These are phyloP conservation scores for Loripinus fragilis DNA, from an alignment of 2,888 invertebrate genomes.

Conservation along the genomic window DNA sequence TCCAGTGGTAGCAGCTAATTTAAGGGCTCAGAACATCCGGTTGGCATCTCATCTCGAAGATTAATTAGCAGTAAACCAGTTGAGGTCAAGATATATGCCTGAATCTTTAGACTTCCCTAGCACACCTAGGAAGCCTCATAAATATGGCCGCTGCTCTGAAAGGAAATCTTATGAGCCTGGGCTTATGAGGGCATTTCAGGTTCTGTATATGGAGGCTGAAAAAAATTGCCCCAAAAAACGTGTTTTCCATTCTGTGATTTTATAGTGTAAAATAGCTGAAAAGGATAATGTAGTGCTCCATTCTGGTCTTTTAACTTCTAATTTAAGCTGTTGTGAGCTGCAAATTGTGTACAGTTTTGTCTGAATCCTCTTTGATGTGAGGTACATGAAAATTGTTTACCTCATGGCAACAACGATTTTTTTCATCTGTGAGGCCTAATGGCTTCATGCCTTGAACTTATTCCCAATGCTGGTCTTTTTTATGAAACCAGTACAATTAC, in stretches of 20 bases:
- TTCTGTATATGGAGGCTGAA: conserved; percentile 17
- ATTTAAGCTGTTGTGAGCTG: no score
- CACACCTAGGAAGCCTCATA: conserved; percentile 22
- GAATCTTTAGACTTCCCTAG: conserved; percentile 25
- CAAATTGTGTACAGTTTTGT: no score
- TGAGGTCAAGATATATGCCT: conserved; percentile 19
- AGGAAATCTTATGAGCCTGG: conserved; percentile 36
- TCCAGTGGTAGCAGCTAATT: conserved; percentile 37
- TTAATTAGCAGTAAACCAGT: conserved; percentile 23
- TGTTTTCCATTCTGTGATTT: no score
- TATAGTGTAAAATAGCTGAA: no score
- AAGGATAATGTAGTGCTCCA: conserved; percentile 7
- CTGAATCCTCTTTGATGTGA: neutral
- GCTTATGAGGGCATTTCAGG: conserved; percentile 14
- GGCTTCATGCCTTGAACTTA: conserved; percentile 38
- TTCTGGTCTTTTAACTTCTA: no score
- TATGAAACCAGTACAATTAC: conserved; percentile 32
- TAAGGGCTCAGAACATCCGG: conserved; percentile 23
- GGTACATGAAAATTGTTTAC: neutral
- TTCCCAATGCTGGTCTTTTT: conserved; percentile 36
- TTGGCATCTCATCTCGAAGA: conserved; percentile 30
- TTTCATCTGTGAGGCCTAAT: conserved; percentile 31
- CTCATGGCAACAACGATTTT: conserved; percentile 17
- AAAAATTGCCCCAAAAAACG: no score
- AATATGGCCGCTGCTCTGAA: conserved; percentile 13